Evolutionary conservation across 2,888 invertebrate genomes (phyloP).

Genomic region (Idaea aversata): DNA sequence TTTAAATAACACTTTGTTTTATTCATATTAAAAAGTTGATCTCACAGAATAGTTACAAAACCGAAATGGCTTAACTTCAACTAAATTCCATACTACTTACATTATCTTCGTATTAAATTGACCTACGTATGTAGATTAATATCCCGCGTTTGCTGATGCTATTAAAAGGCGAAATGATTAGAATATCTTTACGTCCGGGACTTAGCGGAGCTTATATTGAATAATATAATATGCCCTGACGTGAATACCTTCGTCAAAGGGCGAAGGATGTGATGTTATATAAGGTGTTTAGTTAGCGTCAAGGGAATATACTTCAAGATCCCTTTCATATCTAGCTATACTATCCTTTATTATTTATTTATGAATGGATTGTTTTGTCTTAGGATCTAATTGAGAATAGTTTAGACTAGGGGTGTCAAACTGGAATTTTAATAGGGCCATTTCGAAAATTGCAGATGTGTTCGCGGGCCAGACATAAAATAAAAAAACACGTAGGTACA

Average conservation of each 20-base stretch:
- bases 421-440: no score
- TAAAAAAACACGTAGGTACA: no score
- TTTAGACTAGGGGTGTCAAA: no score
- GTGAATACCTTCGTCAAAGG: slow-evolving; percentile 46
- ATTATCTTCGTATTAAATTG: background rate
- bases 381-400: background rate
- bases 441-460: no score
- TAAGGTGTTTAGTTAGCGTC: slow-evolving; percentile 49
- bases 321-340: background rate
- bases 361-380: slow-evolving; percentile 9
- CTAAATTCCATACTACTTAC: background rate
- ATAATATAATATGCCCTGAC: slow-evolving; percentile 41
- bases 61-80: no score
- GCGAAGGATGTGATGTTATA: slow-evolving; percentile 50
- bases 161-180: slow-evolving; percentile 36
- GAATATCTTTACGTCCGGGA: slow-evolving; percentile 30
- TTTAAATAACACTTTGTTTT: no score
- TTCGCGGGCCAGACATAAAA: no score
- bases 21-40: no score
- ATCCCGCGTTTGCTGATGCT: slow-evolving; percentile 15
- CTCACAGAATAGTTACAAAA: no score
- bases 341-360: slow-evolving; percentile 2
- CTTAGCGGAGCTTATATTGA: slow-evolving; percentile 38
- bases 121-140: background rate
- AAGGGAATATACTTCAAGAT: slow-evolving; percentile 22